phyloP scores from a whole-genome alignment of 2,113 vertebrate genomes.

The Tetraodon nigroviridis region DNA sequence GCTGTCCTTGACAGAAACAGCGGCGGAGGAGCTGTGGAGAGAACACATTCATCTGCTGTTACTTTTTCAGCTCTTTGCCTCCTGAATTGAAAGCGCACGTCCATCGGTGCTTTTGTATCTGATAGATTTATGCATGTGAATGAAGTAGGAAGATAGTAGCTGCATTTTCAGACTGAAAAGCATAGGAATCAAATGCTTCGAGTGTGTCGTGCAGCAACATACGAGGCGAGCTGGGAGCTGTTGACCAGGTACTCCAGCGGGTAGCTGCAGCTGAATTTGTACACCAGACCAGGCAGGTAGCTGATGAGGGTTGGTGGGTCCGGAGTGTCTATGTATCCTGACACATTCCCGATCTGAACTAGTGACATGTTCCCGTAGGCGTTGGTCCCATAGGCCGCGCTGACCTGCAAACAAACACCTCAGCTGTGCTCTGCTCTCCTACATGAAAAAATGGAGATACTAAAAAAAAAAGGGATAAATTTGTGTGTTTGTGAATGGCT shows the following conservation, averaged over 20 bases:
- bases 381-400: slow-evolving; percentile 82
- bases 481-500: neutral
- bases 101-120: neutral
- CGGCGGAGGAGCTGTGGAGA: slow-evolving; percentile 86
- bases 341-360: slow-evolving; percentile 94
- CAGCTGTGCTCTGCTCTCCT: neutral
- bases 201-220: slow-evolving; percentile 65
- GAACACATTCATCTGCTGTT: slow-evolving; percentile 2
- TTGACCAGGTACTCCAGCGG: slow-evolving; percentile 97
- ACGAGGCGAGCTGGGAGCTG: slow-evolving; percentile 96
- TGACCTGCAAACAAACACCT: slow-evolving; percentile 77
- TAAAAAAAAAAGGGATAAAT: neutral
- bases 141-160: neutral
- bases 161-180: too few species aligned
- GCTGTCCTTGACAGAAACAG: slow-evolving; percentile 91
- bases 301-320: slow-evolving; percentile 94
- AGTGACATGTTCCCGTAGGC: slow-evolving; percentile 87
- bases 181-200: neutral
- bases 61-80: neutral
- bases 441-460: too few species aligned
- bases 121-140: neutral
- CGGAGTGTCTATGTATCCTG: slow-evolving; percentile 94
- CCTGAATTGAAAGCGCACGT: neutral
- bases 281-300: slow-evolving; percentile 92
- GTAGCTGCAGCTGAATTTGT: slow-evolving; percentile 98